These are phyloP conservation scores for Ceratosolen solmsi DNA, from an alignment of 1,140 invertebrate genomes.

Conservation along the genomic window DNA sequence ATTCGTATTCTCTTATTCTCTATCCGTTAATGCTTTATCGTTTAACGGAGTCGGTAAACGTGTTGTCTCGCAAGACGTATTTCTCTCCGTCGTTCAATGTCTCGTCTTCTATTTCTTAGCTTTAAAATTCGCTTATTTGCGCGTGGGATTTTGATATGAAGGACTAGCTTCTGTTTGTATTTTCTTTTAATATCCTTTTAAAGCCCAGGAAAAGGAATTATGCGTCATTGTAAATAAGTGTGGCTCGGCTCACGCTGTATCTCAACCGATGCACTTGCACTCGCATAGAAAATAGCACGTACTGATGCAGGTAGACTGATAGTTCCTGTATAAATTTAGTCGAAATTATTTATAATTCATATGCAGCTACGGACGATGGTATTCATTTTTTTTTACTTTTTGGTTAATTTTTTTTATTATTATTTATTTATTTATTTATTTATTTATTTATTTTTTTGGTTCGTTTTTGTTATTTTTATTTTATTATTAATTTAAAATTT, in stretches of 20 bases:
- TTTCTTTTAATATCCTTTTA: neutral
- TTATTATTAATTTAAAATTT: no score
- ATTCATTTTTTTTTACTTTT: neutral
- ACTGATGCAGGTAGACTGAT: neutral
- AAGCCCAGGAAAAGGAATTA: constrained; percentile 46
- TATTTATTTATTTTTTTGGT: no score
- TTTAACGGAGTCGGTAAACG: constrained; percentile 20
- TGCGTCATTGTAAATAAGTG: constrained; percentile 20
- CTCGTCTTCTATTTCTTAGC: neutral
- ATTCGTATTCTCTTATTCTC: neutral
- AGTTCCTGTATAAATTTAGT: neutral
- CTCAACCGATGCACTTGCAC: neutral
- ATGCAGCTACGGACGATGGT: neutral
- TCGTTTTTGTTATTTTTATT: no score
- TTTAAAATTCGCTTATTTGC: neutral
- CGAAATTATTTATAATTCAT: constrained; percentile 13
- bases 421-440: no score
- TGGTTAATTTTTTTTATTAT: no score
- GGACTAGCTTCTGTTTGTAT: constrained; percentile 38
- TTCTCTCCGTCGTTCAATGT: neutral
- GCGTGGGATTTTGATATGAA: constrained; percentile 47
- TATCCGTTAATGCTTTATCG: neutral
- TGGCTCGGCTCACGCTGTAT: neutral
- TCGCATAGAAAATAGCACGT: neutral
- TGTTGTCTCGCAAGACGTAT: constrained; percentile 5